These are phyloP conservation scores for Scaptomyza pallida DNA, from an alignment of 1,140 invertebrate species.

Conservation along the genomic window DNA sequence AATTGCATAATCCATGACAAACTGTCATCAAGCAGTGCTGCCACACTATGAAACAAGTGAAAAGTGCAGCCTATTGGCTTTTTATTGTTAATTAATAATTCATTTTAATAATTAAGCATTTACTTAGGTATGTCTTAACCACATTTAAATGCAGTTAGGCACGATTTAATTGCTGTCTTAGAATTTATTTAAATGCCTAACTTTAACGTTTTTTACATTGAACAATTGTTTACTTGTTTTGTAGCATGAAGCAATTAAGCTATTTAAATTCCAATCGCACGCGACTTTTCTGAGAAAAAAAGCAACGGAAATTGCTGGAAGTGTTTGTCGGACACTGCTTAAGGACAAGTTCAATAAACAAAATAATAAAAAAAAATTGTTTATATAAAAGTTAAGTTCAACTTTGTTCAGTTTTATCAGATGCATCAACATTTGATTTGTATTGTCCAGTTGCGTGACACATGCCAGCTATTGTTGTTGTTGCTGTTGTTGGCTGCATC, in stretches of 20 bases:
- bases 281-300: constrained; percentile 20
- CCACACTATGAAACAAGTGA: not conserved
- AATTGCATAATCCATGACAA: constrained; percentile 27
- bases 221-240: constrained; percentile 22
- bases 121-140: not conserved
- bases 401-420: constrained; percentile 1
- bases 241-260: constrained; percentile 15
- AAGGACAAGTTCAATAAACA: constrained; percentile 26
- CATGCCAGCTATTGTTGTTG: constrained; percentile 31
- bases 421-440: constrained; percentile 18
- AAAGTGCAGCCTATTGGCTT: constrained; percentile 23
- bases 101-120: not conserved
- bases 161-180: constrained; percentile 20
- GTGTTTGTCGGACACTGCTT: constrained; percentile 5
- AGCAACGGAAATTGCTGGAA: constrained; percentile 39
- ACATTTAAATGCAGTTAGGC: constrained; percentile 18
- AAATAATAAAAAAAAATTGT: not conserved
- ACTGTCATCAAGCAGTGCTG: not conserved
- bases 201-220: constrained; percentile 2
- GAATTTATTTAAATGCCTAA: constrained; percentile 4
- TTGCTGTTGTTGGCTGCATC: constrained; percentile 36
- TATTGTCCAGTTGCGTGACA: constrained; percentile 41
- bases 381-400: not conserved
- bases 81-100: not conserved
- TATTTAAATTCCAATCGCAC: constrained; percentile 32